Evolutionary conservation across 2,888 invertebrate genomes (phyloP), one percentile per base, ranked within the genome.

Genomic region (Drosophila histrio): DNA sequence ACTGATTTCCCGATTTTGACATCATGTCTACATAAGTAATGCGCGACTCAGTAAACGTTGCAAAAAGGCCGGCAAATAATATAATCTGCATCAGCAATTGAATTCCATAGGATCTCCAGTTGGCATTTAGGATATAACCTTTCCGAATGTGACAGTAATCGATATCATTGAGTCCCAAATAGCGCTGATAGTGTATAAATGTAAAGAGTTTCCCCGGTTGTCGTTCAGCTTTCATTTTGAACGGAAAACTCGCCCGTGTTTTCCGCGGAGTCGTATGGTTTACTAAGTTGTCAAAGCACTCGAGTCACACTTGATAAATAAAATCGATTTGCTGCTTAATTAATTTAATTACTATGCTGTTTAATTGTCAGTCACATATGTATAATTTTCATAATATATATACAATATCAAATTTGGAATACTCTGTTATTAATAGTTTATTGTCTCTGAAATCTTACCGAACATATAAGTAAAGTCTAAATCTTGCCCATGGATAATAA

Each of bases 141-240:
- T 52, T 7, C 1, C 5, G 2, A 9, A 2, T 7, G 4, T 1
- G 39, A 13, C 54, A 54, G 50, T 69, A 71, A 13, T 71, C 54
- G 8, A 71, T 59, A 21, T 69, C 54, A 21, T 30, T 56, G 1
- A 71, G 21, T 15, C 70, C 70, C 46, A 71, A 32, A 15, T 70
- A 71, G 0, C 70, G 63, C 41, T 71, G 69, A 17, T 68, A 68
- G 9, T 43, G 61, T 32, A 61, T 7, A 22, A 68, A 68, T 13
- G 26, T 24, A 0, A 60, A 11, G 5, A 68, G 28, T n/a, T 68
- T 50, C 3, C 46, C 7, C 7, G 5, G 19, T 4, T 32, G 19
- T 11, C 11, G 6, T 11, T n/a, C 22, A 21, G 0, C 8, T 3
- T 2, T n/a, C 63, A 54, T 64, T 22, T 22, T 49, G 5, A 1